phyloP scores from a whole-genome alignment of 2,888 invertebrate species.

The Tanytarsus gracilentus region DNA sequence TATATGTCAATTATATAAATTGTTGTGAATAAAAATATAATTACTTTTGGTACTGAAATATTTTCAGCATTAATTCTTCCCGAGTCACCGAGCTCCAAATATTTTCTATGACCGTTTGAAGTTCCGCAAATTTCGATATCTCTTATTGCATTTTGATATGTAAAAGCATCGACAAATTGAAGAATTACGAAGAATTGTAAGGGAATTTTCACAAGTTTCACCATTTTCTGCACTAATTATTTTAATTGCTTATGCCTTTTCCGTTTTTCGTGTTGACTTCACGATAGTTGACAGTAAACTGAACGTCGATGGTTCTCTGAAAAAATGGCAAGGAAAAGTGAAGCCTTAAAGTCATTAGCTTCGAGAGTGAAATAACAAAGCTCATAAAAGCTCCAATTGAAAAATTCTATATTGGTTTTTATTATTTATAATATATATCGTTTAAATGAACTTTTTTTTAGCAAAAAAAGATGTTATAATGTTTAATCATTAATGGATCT shows the following conservation, averaged over 20 bases:
- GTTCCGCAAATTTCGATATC: constrained; percentile 31
- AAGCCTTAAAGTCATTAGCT: background rate
- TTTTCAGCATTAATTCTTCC: constrained; percentile 42
- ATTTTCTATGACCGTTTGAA: constrained; percentile 41
- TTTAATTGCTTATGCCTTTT: background rate
- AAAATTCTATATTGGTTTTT: constrained; percentile 12
- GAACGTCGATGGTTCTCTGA: background rate
- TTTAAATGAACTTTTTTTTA: background rate
- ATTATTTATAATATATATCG: background rate
- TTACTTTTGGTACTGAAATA: constrained; percentile 35
- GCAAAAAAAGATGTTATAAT: background rate
- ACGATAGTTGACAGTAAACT: background rate
- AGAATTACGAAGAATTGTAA: background rate
- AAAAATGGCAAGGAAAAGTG: background rate
- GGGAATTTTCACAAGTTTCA: background rate
- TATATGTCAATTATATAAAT: too few relatives aligned
- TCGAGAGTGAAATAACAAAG: background rate
- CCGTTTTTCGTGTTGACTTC: background rate
- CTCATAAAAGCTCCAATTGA: background rate
- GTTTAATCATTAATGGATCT: too few relatives aligned
- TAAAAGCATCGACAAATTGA: background rate
- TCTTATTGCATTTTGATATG: background rate
- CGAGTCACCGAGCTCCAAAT: constrained; percentile 42
- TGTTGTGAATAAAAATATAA: background rate
- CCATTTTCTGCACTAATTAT: background rate